phyloP scores from a whole-genome alignment of 2,113 vertebrate genomes.

The Dasyurus viverrinus region DNA sequence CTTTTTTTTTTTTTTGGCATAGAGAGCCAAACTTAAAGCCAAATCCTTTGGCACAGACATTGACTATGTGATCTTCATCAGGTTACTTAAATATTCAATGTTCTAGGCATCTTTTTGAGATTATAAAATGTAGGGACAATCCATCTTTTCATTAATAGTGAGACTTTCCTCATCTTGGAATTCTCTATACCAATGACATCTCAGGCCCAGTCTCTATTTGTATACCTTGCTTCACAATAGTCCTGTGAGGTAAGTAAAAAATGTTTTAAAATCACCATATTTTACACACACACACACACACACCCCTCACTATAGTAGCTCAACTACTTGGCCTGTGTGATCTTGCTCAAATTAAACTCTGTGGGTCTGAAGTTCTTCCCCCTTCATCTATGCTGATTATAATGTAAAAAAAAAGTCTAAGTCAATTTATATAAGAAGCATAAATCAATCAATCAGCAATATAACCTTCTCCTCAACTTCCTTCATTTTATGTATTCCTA shows the following conservation, averaged over 20 bases:
- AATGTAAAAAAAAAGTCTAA: background rate
- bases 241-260: background rate
- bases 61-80: background rate
- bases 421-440: background rate
- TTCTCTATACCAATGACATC: background rate
- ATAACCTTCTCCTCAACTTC: background rate
- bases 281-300: background rate
- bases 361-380: too few relatives aligned
- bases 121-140: background rate
- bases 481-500: background rate
- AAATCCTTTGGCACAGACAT: background rate
- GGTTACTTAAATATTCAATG: background rate
- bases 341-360: too few relatives aligned
- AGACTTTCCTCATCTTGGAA: background rate
- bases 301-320: too few relatives aligned
- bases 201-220: background rate
- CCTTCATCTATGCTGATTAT: background rate
- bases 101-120: background rate
- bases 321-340: too few relatives aligned
- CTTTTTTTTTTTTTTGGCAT: background rate
- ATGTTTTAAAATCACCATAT: background rate
- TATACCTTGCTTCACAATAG: background rate
- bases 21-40: background rate
- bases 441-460: background rate
- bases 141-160: background rate